phyloP scores from a whole-genome alignment of 2,113 vertebrate species.

The Rhinoptilus africanus region DNA sequence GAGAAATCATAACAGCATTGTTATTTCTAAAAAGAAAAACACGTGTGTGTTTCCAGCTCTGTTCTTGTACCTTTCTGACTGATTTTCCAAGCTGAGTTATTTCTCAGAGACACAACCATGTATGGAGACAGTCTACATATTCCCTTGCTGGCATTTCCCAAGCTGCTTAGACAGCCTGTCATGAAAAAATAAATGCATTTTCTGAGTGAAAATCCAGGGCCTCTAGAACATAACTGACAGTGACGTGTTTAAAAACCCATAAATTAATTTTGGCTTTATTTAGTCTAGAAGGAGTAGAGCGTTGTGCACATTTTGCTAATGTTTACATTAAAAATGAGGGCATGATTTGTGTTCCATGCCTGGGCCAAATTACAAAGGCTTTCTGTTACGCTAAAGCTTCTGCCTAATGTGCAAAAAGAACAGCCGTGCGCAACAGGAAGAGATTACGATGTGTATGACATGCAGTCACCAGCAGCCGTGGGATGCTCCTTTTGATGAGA shows the following conservation, averaged over 20 bases:
- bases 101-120: background rate
- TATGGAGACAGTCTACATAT: background rate
- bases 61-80: background rate
- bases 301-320: background rate
- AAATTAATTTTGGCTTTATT: slow-evolving; percentile 9
- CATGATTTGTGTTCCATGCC: background rate
- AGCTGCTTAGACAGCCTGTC: background rate
- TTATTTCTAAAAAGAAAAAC: background rate
- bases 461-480: background rate
- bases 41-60: background rate
- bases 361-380: background rate
- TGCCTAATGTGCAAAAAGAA: background rate
- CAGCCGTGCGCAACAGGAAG: background rate
- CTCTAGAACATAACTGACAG: background rate
- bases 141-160: background rate
- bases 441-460: accelerated
- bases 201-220: background rate
- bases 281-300: background rate
- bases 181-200: background rate
- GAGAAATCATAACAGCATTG: background rate
- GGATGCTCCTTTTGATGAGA: background rate
- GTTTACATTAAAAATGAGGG: background rate
- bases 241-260: background rate
- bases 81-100: background rate
- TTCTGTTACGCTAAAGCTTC: background rate